Percentiles rank a stretch among this genome's conserved stretches.
phyloP scores from a whole-genome alignment of 2,888 invertebrate genomes.

The Sympetrum striolatum region DNA sequence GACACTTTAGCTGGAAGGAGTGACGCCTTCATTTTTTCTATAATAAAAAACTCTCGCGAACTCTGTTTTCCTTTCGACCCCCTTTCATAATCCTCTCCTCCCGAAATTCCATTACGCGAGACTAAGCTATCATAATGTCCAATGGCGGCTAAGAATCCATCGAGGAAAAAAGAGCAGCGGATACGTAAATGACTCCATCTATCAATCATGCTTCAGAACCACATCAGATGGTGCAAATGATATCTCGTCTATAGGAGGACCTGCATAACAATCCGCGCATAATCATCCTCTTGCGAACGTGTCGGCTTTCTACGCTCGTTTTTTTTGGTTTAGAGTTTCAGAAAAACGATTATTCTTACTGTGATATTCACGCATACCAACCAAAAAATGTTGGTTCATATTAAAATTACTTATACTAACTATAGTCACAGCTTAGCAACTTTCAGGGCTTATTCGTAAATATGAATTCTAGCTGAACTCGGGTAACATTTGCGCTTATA shows the following conservation, averaged over 20 bases:
- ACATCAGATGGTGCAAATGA: constrained; percentile 10
- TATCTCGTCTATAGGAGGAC: not conserved
- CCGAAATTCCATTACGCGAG: constrained; percentile 8
- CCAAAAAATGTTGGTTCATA: no score
- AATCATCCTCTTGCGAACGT: not conserved
- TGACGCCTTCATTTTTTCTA: no score
- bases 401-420: no score
- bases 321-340: no score
- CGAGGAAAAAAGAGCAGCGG: not conserved
- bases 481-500: no score
- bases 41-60: not conserved
- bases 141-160: not conserved
- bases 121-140: not conserved
- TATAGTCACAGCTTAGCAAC: no score
- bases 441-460: no score
- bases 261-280: not conserved
- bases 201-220: constrained; percentile 14
- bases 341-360: no score
- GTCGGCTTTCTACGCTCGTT: not conserved
- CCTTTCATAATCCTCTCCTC: not conserved
- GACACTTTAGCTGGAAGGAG: not conserved
- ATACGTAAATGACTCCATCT: constrained; percentile 25
- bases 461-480: no score
- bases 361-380: no score
- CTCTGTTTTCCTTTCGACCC: not conserved